Evolutionary conservation across 2,888 invertebrate species (phyloP), one percentile per base, ranked within the genome.

Genomic region (Lordiphosa fenestrarum): DNA sequence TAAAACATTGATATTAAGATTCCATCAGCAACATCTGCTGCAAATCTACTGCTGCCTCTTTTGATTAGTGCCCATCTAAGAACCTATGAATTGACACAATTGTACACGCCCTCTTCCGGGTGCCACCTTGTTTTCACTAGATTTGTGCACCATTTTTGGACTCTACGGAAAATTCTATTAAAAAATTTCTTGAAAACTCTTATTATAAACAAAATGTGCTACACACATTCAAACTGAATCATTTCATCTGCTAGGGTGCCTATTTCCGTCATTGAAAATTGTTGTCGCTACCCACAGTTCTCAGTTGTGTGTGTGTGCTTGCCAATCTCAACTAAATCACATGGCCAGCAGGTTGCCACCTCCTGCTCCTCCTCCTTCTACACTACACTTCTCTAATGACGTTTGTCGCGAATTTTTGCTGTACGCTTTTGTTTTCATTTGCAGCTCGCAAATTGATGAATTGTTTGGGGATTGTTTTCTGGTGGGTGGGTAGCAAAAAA

Each of bases 351-450:
- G 40, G 39, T 49, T 49, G 15, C n/a, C 15, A 25, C n/a, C 15
- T 38, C 39, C 49, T 30, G 35, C 39, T 15, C 4, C 2, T 30
- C 10, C 3, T 33, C 9, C 46, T 10, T 1, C 12, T 6, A 7
- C 3, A 19, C 7, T 9, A 10, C 13, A 51, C 30, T 19, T 57
- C 60, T 73, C 69, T 21, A 46, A 60, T 81, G 75, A 81, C 75
- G 81, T 71, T 76, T 76, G 70, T 73, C 54, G 73, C 81, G 21
- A 59, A 62, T 56, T 54, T 50, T 25, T 30, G 7, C 30, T 30
- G 9, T 30, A 30, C 30, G 30, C 30, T 12, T 6, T 36, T 54
- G 25, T 38, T 38, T 64, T 69, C 30, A 30, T 50, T 67, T 55
- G 47, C 53, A 40, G 10, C 41, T 50, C 12, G 44, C 55, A 58